Conservation (phyloP, 2,888 invertebrate genomes). For the Helleia helle region DNA sequence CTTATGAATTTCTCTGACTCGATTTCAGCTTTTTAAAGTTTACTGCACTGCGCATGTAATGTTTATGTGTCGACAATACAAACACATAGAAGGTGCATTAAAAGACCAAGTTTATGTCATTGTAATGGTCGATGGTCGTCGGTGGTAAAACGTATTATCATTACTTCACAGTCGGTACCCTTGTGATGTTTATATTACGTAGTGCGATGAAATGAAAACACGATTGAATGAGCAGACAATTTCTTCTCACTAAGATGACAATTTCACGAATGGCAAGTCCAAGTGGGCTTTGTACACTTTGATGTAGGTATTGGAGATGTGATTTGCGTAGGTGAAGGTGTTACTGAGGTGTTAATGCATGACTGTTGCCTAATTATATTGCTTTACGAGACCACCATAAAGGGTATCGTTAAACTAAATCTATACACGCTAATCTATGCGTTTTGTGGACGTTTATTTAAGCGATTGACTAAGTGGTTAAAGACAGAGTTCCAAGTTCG, state of each 20-base stretch:
- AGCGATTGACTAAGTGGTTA: no score
- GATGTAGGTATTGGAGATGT: slow-evolving; percentile 26
- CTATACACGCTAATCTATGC: not conserved
- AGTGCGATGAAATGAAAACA: not conserved
- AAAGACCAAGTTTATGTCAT: no score
- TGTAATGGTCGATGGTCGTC: slow-evolving; percentile 1
- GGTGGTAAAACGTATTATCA: slow-evolving; percentile 7
- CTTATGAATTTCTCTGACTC: no score
- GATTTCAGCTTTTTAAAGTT: no score
- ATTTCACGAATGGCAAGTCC: slow-evolving; percentile 13
- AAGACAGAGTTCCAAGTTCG: no score
- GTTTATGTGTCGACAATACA: no score
- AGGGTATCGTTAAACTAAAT: slow-evolving; percentile 36
- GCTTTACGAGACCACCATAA: slow-evolving; percentile 57
- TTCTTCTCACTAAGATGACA: slow-evolving; percentile 1
- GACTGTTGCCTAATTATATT: slow-evolving; percentile 69
- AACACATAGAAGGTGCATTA: no score
- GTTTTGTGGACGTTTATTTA: slow-evolving; percentile 31
- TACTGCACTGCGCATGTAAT: no score
- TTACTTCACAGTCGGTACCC: slow-evolving; percentile 5
- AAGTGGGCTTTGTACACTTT: not conserved
- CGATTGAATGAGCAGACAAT: not conserved
- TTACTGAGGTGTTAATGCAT: slow-evolving; percentile 66
- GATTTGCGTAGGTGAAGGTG: slow-evolving; percentile 55
- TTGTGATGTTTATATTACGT: slow-evolving; percentile 2